A percentile compares a stretch with the other conserved stretches of the same genome.
Evolutionary conservation across 2,797 vertebrate species (phyloP).

Genomic region (Stomatorhinus walkeri): DNA sequence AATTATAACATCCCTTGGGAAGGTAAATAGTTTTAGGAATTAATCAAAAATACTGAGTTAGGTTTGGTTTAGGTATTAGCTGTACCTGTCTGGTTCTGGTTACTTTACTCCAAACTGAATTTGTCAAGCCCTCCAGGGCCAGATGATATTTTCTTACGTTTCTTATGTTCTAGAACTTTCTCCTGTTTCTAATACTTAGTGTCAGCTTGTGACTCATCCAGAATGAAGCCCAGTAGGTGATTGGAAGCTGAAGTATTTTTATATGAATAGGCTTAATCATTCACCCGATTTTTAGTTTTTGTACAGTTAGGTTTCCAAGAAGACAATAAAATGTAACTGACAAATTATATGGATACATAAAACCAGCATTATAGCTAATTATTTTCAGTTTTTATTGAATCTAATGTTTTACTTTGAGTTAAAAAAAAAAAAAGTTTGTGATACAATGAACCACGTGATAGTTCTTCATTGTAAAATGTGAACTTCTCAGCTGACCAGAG

Average conservation of each 20-base stretch:
- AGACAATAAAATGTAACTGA: neutral
- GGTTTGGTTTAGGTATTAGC: neutral
- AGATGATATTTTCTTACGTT: neutral
- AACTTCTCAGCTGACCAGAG: neutral
- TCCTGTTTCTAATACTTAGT: neutral
- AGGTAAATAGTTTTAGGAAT: neutral
- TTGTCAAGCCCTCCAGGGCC: neutral
- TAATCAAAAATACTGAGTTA: neutral
- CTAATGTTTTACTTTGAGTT: neutral
- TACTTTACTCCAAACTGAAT: neutral
- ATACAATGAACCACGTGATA: neutral
- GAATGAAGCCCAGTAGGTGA: neutral
- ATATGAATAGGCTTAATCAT: neutral
- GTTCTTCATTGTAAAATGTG: neutral
- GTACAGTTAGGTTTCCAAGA: neutral
- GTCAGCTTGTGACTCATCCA: neutral
- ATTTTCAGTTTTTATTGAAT: neutral
- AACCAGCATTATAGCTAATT: neutral
- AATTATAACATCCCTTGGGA: neutral
- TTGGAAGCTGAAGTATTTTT: neutral
- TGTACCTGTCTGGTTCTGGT: neutral
- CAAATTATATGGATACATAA: neutral
- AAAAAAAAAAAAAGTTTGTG: too few species aligned
- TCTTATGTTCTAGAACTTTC: too few species aligned
- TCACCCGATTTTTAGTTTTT: neutral